A percentile compares a stretch with the other conserved stretches of the same genome.
Conservation (phyloP, 2,888 invertebrate species). For the Cecidostiba fungosa region DNA sequence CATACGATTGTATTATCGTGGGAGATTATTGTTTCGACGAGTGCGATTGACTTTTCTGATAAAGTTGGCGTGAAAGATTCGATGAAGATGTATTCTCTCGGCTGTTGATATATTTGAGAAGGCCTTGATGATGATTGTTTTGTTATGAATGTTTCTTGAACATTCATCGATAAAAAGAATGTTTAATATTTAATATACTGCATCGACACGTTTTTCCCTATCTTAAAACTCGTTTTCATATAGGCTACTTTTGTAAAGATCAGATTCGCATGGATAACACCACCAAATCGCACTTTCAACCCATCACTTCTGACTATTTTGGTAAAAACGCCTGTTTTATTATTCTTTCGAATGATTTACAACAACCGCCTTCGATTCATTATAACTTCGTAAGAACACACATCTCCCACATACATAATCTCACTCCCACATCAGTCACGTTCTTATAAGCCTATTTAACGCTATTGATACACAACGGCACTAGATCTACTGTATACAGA, state of each 20-base stretch:
- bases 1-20: constrained; percentile 16
- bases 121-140: neutral
- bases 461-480: constrained; percentile 14
- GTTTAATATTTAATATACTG: no score
- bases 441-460: neutral
- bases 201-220: no score
- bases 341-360: neutral
- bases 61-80: neutral
- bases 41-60: neutral
- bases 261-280: neutral
- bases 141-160: neutral
- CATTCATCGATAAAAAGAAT: no score
- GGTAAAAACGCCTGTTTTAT: neutral
- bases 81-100: neutral
- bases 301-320: neutral
- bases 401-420: neutral
- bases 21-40: neutral
- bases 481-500: neutral
- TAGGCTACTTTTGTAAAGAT: no score
- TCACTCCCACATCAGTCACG: neutral
- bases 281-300: neutral
- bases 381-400: neutral
- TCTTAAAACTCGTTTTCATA: no score
- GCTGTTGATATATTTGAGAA: neutral
- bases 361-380: neutral